phyloP scores from a whole-genome alignment of 1,140 invertebrate genomes.

The Kradibia gibbosae region DNA sequence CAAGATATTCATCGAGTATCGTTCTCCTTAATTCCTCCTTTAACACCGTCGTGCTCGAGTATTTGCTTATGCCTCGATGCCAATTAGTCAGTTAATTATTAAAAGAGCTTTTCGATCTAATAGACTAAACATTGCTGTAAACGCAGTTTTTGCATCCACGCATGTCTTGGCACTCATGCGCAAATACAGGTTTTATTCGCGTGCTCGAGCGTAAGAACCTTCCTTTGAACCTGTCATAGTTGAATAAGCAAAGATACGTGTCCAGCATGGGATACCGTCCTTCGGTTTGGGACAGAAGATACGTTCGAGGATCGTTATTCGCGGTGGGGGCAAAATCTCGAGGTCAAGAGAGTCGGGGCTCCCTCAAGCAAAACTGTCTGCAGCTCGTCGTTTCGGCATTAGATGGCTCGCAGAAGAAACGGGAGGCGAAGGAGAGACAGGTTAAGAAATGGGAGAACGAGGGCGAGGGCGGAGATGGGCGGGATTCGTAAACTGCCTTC shows the following conservation, averaged over 20 bases:
- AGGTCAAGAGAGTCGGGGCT: too few species aligned
- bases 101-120: constrained; percentile 5
- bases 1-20: not conserved
- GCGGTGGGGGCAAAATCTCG: constrained; percentile 23
- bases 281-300: too few species aligned
- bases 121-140: not conserved
- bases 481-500: constrained; percentile 67
- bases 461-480: constrained; percentile 59
- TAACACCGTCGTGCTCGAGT: not conserved
- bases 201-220: too few species aligned
- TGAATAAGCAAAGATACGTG: not conserved
- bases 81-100: not conserved
- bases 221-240: too few species aligned
- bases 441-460: constrained; percentile 31
- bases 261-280: not conserved
- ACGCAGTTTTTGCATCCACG: constrained; percentile 11
- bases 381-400: not conserved
- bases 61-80: not conserved
- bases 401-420: not conserved
- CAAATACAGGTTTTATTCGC: not conserved
- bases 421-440: constrained; percentile 21
- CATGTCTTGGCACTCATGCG: not conserved
- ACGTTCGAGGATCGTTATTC: not conserved
- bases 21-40: not conserved
- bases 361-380: not conserved